Conservation (phyloP, 2,797 vertebrate species). For the Rhinella marina region DNA sequence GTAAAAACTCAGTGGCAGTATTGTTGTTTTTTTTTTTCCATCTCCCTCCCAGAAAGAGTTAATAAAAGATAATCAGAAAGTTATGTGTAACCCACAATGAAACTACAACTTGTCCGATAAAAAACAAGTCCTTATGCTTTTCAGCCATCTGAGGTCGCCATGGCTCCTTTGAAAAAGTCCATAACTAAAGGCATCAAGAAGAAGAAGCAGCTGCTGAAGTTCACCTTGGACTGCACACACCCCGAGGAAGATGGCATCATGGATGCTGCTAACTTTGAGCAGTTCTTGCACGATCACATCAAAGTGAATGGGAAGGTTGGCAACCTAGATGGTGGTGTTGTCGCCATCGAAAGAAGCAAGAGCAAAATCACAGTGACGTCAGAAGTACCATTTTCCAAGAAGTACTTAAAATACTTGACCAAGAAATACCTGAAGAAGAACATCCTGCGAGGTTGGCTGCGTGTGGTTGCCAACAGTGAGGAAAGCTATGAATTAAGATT, state of each 20-base stretch:
- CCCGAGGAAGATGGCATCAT: slow-evolving; percentile 98
- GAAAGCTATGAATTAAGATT: slow-evolving; percentile 57
- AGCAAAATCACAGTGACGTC: slow-evolving; percentile 96
- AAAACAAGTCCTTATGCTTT: slow-evolving; percentile 68
- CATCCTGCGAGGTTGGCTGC: slow-evolving; percentile 92
- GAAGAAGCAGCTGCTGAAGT: slow-evolving; percentile 96
- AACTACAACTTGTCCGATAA: no score
- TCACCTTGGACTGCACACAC: slow-evolving; percentile 96
- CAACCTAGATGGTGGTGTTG: slow-evolving; percentile 89
- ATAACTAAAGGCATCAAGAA: slow-evolving; percentile 88
- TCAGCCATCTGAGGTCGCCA: slow-evolving; percentile 80
- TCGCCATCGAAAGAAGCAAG: slow-evolving; percentile 96
- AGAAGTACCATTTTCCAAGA: slow-evolving; percentile 97
- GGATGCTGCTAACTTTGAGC: slow-evolving; percentile 98
- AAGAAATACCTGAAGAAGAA: slow-evolving; percentile 98
- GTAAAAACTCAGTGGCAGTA: no score
- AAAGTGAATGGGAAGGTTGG: slow-evolving; percentile 97
- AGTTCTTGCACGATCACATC: slow-evolving; percentile 96
- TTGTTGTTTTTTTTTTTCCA: no score
- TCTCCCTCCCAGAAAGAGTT: no score
- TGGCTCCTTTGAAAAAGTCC: slow-evolving; percentile 91
- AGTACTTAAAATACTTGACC: slow-evolving; percentile 94
- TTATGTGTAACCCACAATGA: no score
- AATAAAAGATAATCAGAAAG: no score
- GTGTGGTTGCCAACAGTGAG: slow-evolving; percentile 94